These are phyloP conservation scores for Graphium colonna DNA, from an alignment of 2,888 invertebrate species.

Conservation along the genomic window DNA sequence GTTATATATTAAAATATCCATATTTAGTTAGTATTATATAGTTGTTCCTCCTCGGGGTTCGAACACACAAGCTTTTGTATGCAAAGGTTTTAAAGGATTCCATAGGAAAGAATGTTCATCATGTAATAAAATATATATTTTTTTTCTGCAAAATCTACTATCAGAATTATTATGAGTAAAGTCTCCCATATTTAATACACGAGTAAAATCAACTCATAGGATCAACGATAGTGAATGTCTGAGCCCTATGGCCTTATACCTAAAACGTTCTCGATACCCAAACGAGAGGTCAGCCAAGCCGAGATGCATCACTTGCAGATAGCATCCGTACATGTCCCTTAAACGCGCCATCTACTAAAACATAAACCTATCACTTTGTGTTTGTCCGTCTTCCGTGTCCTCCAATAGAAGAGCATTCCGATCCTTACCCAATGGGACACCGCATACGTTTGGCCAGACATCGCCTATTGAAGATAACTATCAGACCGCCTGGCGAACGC, in stretches of 20 bases:
- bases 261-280: constrained; percentile 15
- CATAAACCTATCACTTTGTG: constrained; percentile 48
- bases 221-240: not conserved
- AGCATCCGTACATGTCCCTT: constrained; percentile 43
- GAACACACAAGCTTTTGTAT: too few relatives aligned
- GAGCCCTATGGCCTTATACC: constrained; percentile 17
- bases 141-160: too few relatives aligned
- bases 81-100: too few relatives aligned
- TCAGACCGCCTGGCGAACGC: constrained; percentile 46
- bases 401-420: constrained; percentile 43
- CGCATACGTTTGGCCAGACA: constrained; percentile 47
- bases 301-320: constrained; percentile 32
- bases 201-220: not conserved
- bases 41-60: too few relatives aligned
- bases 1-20: too few relatives aligned
- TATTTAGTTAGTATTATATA: too few relatives aligned
- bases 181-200: not conserved
- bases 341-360: constrained; percentile 39
- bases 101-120: too few relatives aligned
- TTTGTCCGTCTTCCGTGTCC: constrained; percentile 22
- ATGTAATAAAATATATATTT: too few relatives aligned
- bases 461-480: constrained; percentile 60
- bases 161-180: too few relatives aligned
- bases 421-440: constrained; percentile 54
- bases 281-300: constrained; percentile 19